A percentile compares a stretch with the other conserved stretches of the same genome.
Evolutionary conservation across 2,888 invertebrate genomes (phyloP).

Genomic region (Tachina lurida): DNA sequence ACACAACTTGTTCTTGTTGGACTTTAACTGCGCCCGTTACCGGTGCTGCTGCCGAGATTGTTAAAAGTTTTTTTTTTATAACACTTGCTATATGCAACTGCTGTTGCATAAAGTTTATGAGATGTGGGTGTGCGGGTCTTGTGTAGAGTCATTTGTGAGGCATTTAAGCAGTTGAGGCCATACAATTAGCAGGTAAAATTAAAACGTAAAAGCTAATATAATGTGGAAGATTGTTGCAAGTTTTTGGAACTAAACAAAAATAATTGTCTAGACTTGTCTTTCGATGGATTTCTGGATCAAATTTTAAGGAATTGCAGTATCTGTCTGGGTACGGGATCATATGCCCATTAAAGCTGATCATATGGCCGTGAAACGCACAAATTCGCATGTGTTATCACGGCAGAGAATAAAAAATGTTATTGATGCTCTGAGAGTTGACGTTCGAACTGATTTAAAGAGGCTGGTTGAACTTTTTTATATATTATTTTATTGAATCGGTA

Average conservation of each 20-base stretch:
- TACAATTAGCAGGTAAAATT: background rate
- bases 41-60: slow-evolving; percentile 46
- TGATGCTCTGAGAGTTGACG: too few relatives aligned
- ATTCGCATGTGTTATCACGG: too few relatives aligned
- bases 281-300: background rate
- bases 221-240: background rate
- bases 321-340: too few relatives aligned
- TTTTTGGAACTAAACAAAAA: background rate
- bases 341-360: too few relatives aligned
- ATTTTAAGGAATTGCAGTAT: too few relatives aligned
- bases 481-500: too few relatives aligned
- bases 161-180: background rate
- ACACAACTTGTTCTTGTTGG: slow-evolving; percentile 4
- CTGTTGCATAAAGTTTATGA: slow-evolving; percentile 46
- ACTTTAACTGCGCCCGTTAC: slow-evolving; percentile 31
- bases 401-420: too few relatives aligned
- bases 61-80: slow-evolving; percentile 37
- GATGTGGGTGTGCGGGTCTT: slow-evolving; percentile 1
- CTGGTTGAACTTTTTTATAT: too few relatives aligned
- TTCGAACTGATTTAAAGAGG: too few relatives aligned
- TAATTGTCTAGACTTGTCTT: background rate
- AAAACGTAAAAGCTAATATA: background rate
- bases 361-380: too few relatives aligned
- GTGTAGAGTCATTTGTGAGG: background rate
- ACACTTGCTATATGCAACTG: slow-evolving; percentile 28